Evolutionary conservation across 2,797 vertebrate genomes (phyloP), one percentile per base, ranked within the genome.

Genomic region (Catamblyrhynchus diadema): DNA sequence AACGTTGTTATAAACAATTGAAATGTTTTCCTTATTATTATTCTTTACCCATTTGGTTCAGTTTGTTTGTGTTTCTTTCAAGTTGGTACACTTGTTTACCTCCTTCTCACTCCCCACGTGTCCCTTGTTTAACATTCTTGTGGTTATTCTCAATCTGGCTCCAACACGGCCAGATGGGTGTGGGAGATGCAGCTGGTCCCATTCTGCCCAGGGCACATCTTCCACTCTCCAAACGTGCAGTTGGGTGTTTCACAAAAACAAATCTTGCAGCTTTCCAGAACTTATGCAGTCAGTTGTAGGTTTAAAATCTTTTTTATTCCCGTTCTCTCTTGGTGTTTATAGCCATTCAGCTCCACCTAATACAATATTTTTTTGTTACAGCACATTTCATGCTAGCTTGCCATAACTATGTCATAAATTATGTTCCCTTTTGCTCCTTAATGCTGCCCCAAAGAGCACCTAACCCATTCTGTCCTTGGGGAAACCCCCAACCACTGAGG

Each of bases 1-100:
- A 94, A 90, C 70, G 54, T 72, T 91, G 62, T 90, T 93, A 79
- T 60, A 86, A 95, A 81, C 73, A 95, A 88, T 48, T 48, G 27
- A 79, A 93, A 62, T 75, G 23, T 61, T 96, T 83, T 69, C 48
- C 42, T 88, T 86, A 57, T 67, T 82, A 62, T 78, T 82, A 48
- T 65, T 90, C 62, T 72, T 91, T 39, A 81, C 59, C 23, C 77
- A 75, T 48, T 77, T 87, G 72, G 39, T 88, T 94, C 54, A 11
- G 72, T 81, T 85, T 90, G 84, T 75, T 86, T 86, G 72, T 83
- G 51, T 92, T 91, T 90, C 48, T 71, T 91, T 90, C 54, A n/a
- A 16, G 47, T 71, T n/a, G 71, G 48, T 89, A 79, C n/a, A 25
- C 57, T 93, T 21, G 1, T 82, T 89, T 89, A 81, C 81, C 72